Conservation (phyloP, 2,888 invertebrate genomes). For the Tromatobia lineatoria region DNA sequence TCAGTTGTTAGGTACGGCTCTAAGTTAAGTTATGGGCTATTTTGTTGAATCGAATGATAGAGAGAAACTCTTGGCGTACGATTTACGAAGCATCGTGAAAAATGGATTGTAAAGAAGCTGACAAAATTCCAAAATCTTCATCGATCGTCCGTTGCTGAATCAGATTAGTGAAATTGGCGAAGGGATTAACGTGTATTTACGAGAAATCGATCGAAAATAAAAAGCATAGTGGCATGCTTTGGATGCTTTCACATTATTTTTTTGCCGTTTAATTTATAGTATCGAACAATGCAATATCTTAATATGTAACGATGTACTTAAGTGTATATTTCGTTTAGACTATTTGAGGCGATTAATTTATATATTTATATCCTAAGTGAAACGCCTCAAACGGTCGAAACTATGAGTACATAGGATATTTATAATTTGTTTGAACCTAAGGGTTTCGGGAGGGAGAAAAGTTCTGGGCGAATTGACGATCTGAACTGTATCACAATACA, state of each 20-base stretch:
- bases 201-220: constrained; percentile 34
- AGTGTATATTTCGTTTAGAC: constrained; percentile 72
- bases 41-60: constrained; percentile 21
- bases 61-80: constrained; percentile 38
- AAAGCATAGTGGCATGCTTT: constrained; percentile 77
- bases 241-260: constrained; percentile 76
- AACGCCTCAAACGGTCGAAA: constrained; percentile 72
- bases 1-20: background rate
- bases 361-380: constrained; percentile 5
- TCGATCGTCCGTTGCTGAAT: constrained; percentile 29
- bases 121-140: constrained; percentile 19
- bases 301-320: constrained; percentile 74
- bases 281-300: constrained; percentile 73
- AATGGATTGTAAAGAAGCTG: background rate
- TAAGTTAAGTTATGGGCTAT: constrained; percentile 26
- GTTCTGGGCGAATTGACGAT: constrained; percentile 35
- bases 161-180: constrained; percentile 18
- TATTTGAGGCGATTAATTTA: constrained; percentile 68
- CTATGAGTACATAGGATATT: constrained; percentile 68
- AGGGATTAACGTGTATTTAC: constrained; percentile 23
- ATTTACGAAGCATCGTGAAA: constrained; percentile 34
- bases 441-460: constrained; percentile 75
- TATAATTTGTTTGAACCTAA: constrained; percentile 76
- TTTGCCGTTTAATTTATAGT: constrained; percentile 74
- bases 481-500: constrained; percentile 17